These are phyloP conservation scores for Apostichopus californicus DNA, from an alignment of 35 echinoderm and acorn worm genomes.

Conservation along the genomic window DNA sequence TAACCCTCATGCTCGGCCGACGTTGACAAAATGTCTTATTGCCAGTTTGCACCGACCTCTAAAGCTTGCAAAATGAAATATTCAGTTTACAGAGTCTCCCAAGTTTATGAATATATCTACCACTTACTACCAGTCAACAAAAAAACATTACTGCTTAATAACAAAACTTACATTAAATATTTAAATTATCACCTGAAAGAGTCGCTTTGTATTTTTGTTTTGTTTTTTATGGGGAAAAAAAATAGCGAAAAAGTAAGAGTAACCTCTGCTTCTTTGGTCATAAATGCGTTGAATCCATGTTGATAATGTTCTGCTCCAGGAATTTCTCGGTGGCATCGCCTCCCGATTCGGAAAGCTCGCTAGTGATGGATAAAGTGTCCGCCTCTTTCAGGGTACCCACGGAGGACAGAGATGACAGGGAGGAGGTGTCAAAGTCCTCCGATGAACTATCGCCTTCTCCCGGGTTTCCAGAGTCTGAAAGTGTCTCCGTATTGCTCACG, in stretches of 20 bases:
- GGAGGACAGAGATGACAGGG: constrained; percentile 27
- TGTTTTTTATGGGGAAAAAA: background rate
- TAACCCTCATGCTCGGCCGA: too few relatives aligned
- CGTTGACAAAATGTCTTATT: too few relatives aligned
- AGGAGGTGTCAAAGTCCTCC: constrained; percentile 19
- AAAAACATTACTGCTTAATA: too few relatives aligned
- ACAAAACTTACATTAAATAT: background rate
- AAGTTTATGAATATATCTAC: too few relatives aligned
- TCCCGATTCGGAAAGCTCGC: constrained; percentile 25
- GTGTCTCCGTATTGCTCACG: background rate
- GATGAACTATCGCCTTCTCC: background rate
- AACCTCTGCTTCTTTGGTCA: constrained; percentile 18
- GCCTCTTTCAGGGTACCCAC: constrained; percentile 29
- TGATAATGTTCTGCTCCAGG: background rate
- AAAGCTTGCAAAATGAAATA: too few relatives aligned
- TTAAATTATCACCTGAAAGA: constrained; percentile 51
- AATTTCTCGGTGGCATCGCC: constrained; percentile 6
- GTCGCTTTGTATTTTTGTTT: background rate
- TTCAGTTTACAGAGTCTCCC: too few relatives aligned
- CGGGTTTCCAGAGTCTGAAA: background rate
- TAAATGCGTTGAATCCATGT: constrained; percentile 45
- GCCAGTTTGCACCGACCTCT: too few relatives aligned
- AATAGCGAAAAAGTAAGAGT: background rate
- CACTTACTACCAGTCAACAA: too few relatives aligned
- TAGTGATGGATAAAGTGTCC: constrained; percentile 28